These are phyloP conservation scores for Syrphus vitripennis DNA, from an alignment of 2,888 invertebrate genomes.

Conservation along the genomic window DNA sequence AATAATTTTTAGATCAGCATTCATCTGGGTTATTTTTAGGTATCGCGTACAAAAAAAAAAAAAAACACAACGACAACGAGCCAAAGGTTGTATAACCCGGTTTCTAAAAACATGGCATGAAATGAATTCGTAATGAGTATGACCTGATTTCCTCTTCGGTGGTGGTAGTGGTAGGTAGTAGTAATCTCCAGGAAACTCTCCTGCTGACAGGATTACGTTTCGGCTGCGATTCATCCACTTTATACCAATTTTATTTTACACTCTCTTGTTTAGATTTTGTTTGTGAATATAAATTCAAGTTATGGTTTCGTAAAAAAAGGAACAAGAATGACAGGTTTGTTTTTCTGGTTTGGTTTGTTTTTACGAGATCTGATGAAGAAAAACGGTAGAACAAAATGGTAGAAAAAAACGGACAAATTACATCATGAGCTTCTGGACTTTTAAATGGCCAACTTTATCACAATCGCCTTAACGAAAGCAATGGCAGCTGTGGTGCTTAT, in stretches of 20 bases:
- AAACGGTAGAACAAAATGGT: too few relatives aligned
- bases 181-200: conserved; percentile 55
- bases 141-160: conserved; percentile 54
- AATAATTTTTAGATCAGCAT: conserved; percentile 62
- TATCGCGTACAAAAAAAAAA: not conserved
- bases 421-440: too few relatives aligned
- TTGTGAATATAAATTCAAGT: not conserved
- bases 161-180: not conserved
- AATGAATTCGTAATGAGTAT: conserved; percentile 70
- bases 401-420: too few relatives aligned
- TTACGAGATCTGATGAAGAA: too few relatives aligned
- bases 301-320: not conserved
- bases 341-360: too few relatives aligned
- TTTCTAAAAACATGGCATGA: conserved; percentile 59
- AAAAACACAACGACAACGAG: conserved; percentile 7
- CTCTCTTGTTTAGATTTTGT: not conserved
- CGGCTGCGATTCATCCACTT: conserved; percentile 42
- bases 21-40: conserved; percentile 21
- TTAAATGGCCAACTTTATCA: too few relatives aligned
- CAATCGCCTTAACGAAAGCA: too few relatives aligned
- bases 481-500: too few relatives aligned
- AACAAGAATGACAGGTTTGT: not conserved
- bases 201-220: conserved; percentile 59
- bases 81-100: conserved; percentile 37
- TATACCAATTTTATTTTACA: not conserved